Evolutionary conservation across 2,888 invertebrate species (phyloP), one percentile per base, ranked within the genome.

Genomic region (Xestoiulus laeticollis): DNA sequence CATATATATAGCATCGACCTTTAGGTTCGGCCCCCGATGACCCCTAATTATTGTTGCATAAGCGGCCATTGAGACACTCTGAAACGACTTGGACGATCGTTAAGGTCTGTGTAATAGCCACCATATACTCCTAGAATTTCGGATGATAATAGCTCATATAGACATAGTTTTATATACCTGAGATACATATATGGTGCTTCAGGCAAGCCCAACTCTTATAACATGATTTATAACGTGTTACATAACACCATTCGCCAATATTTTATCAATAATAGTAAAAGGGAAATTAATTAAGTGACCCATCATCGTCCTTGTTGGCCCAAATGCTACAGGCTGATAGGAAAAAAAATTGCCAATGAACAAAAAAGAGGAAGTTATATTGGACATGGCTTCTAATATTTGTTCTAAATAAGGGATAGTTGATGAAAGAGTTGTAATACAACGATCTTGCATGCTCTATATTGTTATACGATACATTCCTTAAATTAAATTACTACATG

Each of bases 221-320:
- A 59, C 59, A 59, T 59, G 59, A 59, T 59, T 59, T 59, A 59
- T n/a, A 19, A 59, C 59, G 59, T n/a, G 59, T 59, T 59, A 59
- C 59, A 59, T 59, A 59, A 59, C 59, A 59, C 59, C 59, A 59
- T 1, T 1, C n/a, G n/a, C 59, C 59, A n/a, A 59, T 59, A 59
- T 59, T 59, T 59, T 59, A 59, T 3, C 59, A 19, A 59, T 59
- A 59, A 59, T n/a, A n/a, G 59, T 59, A 59, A 59, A 59, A 59
- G 59, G n/a, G n/a, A n/a, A 59, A 59, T 59, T 59, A 59, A 59
- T 59, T 59, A 59, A n/a, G n/a, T 1, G 59, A 59, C 19, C 59
- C n/a, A 59, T 59, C 59, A 59, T n/a, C 59, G 59, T 19, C 59
- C 59, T 16, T 59, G 12, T 59, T n/a, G 19, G n/a, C 1, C n/a